Base-by-base conservation (phyloP, 2,797 vertebrate species). In the Hozukius guyotensis region DNA sequence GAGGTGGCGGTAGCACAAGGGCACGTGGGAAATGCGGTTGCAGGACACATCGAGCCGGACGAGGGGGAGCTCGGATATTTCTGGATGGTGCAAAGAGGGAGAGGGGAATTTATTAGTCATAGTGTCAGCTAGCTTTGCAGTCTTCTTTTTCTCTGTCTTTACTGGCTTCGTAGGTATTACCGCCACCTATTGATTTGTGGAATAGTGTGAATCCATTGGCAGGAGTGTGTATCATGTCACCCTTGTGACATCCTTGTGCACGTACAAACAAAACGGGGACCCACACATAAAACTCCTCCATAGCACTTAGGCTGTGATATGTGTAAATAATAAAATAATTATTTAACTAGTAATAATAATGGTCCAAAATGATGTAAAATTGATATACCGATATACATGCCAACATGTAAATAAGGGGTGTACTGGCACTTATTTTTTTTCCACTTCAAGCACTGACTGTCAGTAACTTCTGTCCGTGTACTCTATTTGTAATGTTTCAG, bases 1-100 rank as follows among this genome's bases (percentile, higher is more conserved):
- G 4, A 99, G 95, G 83, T 96, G 96, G 4, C 97, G 96, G 94
- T 96, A 99, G 92, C 97, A 97, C 87, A 97, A 88, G 0, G 98
- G 98, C 8, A 99, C 96, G 2, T 91, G 91, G 49, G 96, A 93
- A 69, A 99, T 93, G 1, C 96, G 96, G 90, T 99, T 99, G 88
- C 98, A 99, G 77, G 98, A 99, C 82, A 98, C 97, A 67, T 99
- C 97, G 20, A 99, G 94, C 2, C 97, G 96, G 20, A 97, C 95
- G 0, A 99, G 95, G 0, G 97, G 97, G 61, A 99, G 92, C 81
- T 97, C 97, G 0, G 97, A 96, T 56, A 98, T 94, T 90, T 98
- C 98, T 99, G 93, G 3, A 6, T 0, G 31, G 5, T 5, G n/a
- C n/a, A 61, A 16, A 63, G 5, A 75, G 22, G n/a, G 20, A 53